Evolutionary conservation across 2,113 vertebrate genomes (phyloP).

Genomic region (Channa maculata): DNA sequence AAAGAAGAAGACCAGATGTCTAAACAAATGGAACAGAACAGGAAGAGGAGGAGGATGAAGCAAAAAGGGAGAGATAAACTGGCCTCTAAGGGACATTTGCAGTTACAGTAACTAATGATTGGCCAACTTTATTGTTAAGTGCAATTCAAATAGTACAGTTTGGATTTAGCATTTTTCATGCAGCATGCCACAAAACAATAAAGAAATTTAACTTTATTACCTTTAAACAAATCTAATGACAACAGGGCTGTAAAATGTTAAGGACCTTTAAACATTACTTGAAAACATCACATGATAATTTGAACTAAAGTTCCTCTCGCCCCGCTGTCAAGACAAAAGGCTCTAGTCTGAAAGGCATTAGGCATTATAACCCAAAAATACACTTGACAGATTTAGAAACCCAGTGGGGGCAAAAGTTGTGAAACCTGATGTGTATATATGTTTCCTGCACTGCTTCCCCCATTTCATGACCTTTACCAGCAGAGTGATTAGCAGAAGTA

Average conservation of each 20-base stretch:
- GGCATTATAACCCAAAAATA: slow-evolving; percentile 25
- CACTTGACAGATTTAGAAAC: slow-evolving; percentile 37
- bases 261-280: slow-evolving; percentile 3
- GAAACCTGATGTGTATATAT: slow-evolving; percentile 23
- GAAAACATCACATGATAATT: slow-evolving; percentile 3
- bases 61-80: neutral
- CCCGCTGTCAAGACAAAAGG: neutral
- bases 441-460: slow-evolving; percentile 58
- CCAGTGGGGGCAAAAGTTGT: slow-evolving; percentile 14
- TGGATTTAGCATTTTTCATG: no score
- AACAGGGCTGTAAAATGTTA: neutral
- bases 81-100: no score
- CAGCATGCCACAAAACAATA: no score
- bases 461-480: slow-evolving; percentile 29
- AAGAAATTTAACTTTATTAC: no score
- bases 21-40: neutral
- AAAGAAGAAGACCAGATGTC: no score
- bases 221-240: no score
- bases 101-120: no score
- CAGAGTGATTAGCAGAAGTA: slow-evolving; percentile 34
- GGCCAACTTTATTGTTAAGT: no score
- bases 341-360: neutral
- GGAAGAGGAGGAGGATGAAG: neutral
- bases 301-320: neutral
- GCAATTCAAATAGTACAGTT: no score